These are phyloP conservation scores for Neopipo cinnamomea DNA, from an alignment of 2,113 vertebrate species.

Conservation along the genomic window DNA sequence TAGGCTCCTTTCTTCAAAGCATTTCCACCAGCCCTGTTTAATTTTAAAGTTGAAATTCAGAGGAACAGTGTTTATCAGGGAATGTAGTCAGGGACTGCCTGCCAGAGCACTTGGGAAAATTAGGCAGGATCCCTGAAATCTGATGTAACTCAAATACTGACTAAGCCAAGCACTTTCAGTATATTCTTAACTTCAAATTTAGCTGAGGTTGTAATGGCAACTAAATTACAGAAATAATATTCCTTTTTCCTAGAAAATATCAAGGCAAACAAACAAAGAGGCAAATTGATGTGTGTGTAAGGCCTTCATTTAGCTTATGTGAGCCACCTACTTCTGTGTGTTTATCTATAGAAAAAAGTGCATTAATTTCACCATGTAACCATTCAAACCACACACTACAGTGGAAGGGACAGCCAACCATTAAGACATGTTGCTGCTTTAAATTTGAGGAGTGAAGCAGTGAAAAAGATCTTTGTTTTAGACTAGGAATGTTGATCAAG, in stretches of 20 bases:
- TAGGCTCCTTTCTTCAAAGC: background rate
- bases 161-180: background rate
- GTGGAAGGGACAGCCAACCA: background rate
- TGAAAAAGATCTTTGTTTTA: background rate
- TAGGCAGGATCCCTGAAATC: background rate
- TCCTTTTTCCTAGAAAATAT: background rate
- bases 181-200: background rate
- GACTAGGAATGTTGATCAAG: background rate
- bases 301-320: background rate
- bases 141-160: background rate
- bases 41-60: background rate
- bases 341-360: background rate
- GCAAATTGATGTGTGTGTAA: background rate
- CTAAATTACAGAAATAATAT: background rate
- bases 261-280: background rate
- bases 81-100: background rate
- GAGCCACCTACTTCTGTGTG: background rate
- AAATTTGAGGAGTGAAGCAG: background rate
- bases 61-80: background rate
- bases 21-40: background rate
- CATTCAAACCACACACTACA: background rate
- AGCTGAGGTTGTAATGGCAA: background rate
- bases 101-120: background rate
- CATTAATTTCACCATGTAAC: background rate
- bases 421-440: background rate